Evolutionary conservation across 2,113 vertebrate species (phyloP).

Genomic region (Triplophysa siluroides): DNA sequence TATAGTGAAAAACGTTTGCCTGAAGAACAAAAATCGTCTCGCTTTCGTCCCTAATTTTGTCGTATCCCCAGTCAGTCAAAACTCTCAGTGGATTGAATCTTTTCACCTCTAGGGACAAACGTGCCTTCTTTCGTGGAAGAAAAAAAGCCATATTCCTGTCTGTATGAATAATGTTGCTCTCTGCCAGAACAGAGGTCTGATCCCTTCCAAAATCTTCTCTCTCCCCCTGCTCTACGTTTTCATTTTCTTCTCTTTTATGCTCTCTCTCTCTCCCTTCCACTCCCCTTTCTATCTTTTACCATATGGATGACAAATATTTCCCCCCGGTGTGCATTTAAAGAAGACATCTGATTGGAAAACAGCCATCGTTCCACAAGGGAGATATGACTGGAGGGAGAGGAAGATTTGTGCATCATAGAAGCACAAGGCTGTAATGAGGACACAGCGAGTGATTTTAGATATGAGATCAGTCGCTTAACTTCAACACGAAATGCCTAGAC

Average conservation of each 20-base stretch:
- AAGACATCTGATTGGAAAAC: slow-evolving; percentile 44
- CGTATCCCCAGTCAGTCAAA: slow-evolving; percentile 7
- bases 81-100: slow-evolving; percentile 38
- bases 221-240: slow-evolving; percentile 12
- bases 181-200: slow-evolving; percentile 22
- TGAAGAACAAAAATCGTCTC: not conserved
- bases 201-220: slow-evolving; percentile 47
- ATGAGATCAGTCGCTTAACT: not conserved
- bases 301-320: not conserved
- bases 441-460: slow-evolving; percentile 2
- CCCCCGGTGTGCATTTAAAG: slow-evolving; percentile 17
- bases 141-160: slow-evolving; percentile 33
- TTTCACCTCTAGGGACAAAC: slow-evolving; percentile 35
- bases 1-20: not conserved
- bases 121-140: slow-evolving; percentile 21
- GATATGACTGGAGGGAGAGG: slow-evolving; percentile 14
- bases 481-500: not conserved
- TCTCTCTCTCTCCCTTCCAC: not conserved
- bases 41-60: not conserved
- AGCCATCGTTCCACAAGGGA: slow-evolving; percentile 3
- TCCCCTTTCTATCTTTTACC: not conserved
- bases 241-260: slow-evolving; percentile 36
- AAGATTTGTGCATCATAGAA: slow-evolving; percentile 28
- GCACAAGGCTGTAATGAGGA: slow-evolving; percentile 9
- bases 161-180: slow-evolving; percentile 23